Percentiles rank a stretch among this genome's conserved stretches.
Conservation (phyloP, 2,888 invertebrate species). For the Plusia festucae region DNA sequence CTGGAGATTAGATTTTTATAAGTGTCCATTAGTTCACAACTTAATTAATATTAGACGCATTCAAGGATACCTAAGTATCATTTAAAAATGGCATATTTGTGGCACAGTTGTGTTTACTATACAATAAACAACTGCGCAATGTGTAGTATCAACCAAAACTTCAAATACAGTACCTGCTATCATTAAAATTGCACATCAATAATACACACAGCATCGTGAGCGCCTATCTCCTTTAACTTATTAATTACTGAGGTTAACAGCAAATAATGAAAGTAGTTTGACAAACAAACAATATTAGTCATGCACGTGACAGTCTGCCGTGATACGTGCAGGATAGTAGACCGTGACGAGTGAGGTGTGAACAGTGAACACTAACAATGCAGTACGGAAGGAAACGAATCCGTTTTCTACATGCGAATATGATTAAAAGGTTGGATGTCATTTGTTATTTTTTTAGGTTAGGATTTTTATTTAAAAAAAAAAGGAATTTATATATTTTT, state of each 20-base stretch:
- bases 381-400: slow-evolving; percentile 31
- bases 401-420: slow-evolving; percentile 35
- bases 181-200: neutral
- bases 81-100: too few relatives aligned
- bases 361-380: slow-evolving; percentile 21
- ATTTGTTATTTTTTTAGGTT: neutral
- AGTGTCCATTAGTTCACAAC: too few relatives aligned
- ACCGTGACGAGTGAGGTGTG: neutral
- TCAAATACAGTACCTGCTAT: neutral
- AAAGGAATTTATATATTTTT: neutral
- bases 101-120: too few relatives aligned
- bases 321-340: slow-evolving; percentile 5
- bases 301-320: slow-evolving; percentile 8
- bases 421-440: slow-evolving; percentile 44
- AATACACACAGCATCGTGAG: neutral
- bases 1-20: too few relatives aligned
- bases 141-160: neutral
- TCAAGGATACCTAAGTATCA: too few relatives aligned
- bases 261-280: slow-evolving; percentile 23
- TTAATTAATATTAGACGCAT: too few relatives aligned
- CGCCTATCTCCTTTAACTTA: neutral
- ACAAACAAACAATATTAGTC: slow-evolving; percentile 28
- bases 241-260: slow-evolving; percentile 16
- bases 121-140: too few relatives aligned
- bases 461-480: neutral